Conservation (phyloP, 2,797 vertebrate genomes). For the Macropus fuliginosus region DNA sequence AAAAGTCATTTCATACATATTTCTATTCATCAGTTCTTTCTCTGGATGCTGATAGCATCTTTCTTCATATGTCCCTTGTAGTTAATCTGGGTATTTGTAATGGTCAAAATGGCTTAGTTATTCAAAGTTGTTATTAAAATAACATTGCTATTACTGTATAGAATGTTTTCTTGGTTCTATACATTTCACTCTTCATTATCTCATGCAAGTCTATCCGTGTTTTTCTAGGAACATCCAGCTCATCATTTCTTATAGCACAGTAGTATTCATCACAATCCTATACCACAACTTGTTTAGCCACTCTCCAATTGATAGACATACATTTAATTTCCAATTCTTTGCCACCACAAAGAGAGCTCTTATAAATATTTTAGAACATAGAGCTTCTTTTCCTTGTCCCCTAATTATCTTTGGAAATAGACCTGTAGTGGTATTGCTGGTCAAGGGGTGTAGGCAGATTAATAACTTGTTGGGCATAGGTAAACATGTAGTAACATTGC, state of each 20-base stretch:
- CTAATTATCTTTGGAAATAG: not conserved
- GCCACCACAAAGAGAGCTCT: not conserved
- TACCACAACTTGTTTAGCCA: not conserved
- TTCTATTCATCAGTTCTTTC: not conserved
- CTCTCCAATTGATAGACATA: not conserved
- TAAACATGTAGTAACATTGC: not conserved
- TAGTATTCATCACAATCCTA: not conserved
- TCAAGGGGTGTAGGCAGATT: not conserved
- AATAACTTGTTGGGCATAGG: constrained; percentile 44
- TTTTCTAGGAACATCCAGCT: not conserved
- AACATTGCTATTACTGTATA: not conserved
- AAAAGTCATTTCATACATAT: not conserved
- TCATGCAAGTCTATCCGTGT: not conserved
- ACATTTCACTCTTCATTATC: not conserved
- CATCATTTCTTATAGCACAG: not conserved
- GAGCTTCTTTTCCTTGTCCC: not conserved
- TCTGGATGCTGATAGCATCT: not conserved
- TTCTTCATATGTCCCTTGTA: not conserved
- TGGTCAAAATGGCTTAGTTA: not conserved
- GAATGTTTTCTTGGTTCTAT: not conserved
- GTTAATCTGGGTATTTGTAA: not conserved
- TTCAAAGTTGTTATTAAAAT: not conserved
- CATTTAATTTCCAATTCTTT: not conserved
- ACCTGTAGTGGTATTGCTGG: not conserved
- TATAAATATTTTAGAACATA: not conserved